Evolutionary conservation across 2,888 invertebrate species (phyloP).

Genomic region (Lampropteryx suffumata): DNA sequence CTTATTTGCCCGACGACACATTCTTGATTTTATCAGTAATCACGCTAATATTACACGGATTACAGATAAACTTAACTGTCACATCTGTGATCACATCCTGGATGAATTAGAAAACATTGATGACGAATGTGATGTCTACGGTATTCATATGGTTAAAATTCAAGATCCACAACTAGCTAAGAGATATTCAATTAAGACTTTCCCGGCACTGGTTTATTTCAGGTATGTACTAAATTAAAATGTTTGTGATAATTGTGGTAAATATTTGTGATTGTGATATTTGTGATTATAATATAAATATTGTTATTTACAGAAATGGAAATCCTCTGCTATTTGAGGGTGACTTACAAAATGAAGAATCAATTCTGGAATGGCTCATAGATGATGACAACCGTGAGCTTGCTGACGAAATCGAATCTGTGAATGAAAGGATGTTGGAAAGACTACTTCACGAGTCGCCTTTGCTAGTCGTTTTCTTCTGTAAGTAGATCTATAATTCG

Average conservation of each 20-base stretch:
- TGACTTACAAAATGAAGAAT: constrained; percentile 95
- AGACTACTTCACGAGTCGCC: constrained; percentile 93
- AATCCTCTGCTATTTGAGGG: constrained; percentile 95
- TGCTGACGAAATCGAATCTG: constrained; percentile 96
- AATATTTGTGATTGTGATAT: too few species aligned
- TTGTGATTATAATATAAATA: too few species aligned
- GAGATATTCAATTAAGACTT: constrained; percentile 96
- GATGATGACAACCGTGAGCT: constrained; percentile 96
- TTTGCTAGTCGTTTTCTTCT: constrained; percentile 95
- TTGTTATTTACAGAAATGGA: constrained; percentile 86
- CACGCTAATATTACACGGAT: not conserved
- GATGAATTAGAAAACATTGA: constrained; percentile 94
- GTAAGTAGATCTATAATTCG: constrained; percentile 76
- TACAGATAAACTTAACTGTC: constrained; percentile 93
- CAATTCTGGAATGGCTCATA: constrained; percentile 95
- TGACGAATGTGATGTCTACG: constrained; percentile 95
- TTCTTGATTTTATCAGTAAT: too few species aligned
- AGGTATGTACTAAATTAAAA: too few species aligned
- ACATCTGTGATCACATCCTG: constrained; percentile 95
- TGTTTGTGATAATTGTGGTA: too few species aligned
- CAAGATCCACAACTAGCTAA: constrained; percentile 95
- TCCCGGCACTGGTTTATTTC: constrained; percentile 95
- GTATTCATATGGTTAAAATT: constrained; percentile 96
- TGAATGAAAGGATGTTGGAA: constrained; percentile 94
- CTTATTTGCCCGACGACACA: too few species aligned